A percentile compares a stretch with the other conserved stretches of the same genome.
Conservation (phyloP, 2,113 vertebrate species). For the Atrichornis clamosus region DNA sequence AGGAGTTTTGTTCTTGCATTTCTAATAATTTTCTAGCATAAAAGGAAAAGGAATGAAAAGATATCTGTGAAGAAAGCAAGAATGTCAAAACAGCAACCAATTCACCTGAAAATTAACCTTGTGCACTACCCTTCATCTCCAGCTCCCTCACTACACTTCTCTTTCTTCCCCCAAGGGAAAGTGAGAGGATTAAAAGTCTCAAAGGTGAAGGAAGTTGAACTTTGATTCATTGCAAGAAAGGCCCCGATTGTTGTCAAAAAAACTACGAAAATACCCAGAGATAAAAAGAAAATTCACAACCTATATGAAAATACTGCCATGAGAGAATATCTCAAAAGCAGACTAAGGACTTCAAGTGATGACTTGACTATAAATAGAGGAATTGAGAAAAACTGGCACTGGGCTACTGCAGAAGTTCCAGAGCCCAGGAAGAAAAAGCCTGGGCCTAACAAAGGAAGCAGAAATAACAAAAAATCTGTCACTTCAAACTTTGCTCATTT, state of each 20-base stretch:
- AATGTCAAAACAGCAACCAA: neutral
- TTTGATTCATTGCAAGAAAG: neutral
- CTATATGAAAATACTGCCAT: neutral
- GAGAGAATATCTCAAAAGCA: neutral
- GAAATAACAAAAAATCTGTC: neutral
- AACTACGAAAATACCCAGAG: neutral
- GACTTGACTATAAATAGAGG: neutral
- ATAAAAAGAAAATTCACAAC: neutral
- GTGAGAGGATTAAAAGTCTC: neutral
- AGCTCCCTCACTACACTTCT: neutral
- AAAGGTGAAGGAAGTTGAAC: neutral
- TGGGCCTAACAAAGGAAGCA: neutral
- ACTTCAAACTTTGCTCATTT: neutral
- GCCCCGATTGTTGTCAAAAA: neutral
- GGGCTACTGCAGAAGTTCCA: neutral
- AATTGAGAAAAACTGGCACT: neutral
- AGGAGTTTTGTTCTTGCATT: slow-evolving; percentile 20
- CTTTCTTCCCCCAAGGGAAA: neutral
- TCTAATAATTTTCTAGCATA: slow-evolving; percentile 25
- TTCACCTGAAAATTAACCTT: slow-evolving; percentile 43
- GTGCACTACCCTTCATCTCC: neutral
- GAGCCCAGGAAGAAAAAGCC: neutral
- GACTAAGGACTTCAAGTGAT: neutral
- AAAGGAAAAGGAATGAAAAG: neutral
- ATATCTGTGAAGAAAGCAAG: slow-evolving; percentile 1